Percentiles rank a stretch among this genome's conserved stretches.
These are phyloP conservation scores for Torymus texanus DNA, from an alignment of 2,888 invertebrate genomes.

Conservation along the genomic window DNA sequence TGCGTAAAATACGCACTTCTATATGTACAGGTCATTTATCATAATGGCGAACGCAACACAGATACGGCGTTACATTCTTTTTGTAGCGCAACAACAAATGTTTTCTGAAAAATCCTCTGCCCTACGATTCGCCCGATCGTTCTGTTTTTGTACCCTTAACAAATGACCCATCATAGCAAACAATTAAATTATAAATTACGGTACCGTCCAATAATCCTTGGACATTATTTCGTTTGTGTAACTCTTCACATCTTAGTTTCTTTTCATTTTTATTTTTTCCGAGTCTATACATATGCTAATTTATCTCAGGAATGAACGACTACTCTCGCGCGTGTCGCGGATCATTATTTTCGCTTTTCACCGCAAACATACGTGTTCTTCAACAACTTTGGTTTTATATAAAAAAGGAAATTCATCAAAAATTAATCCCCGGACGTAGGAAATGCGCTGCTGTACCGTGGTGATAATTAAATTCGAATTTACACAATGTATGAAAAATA, in stretches of 20 bases:
- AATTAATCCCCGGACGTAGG: constrained; percentile 39
- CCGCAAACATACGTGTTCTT: constrained; percentile 39
- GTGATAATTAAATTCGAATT: constrained; percentile 41
- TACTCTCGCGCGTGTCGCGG: not conserved
- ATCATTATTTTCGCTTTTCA: constrained; percentile 26
- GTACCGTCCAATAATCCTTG: constrained; percentile 17
- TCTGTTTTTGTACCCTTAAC: constrained; percentile 17
- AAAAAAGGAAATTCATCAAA: constrained; percentile 43
- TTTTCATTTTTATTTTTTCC: constrained; percentile 1
- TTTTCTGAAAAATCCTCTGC: constrained; percentile 25
- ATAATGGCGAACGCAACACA: constrained; percentile 48
- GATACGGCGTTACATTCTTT: constrained; percentile 31
- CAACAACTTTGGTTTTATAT: constrained; percentile 50
- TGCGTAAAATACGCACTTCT: constrained; percentile 17
- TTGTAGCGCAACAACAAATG: not conserved
- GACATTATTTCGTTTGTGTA: constrained; percentile 16
- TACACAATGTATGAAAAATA: constrained; percentile 51
- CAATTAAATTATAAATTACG: constrained; percentile 32
- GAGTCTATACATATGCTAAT: constrained; percentile 39
- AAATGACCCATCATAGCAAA: constrained; percentile 44
- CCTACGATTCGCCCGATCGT: not conserved
- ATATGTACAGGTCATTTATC: constrained; percentile 51
- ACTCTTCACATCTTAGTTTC: not conserved
- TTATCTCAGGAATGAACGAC: constrained; percentile 41
- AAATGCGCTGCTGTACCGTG: constrained; percentile 37